Percentiles rank a stretch among this genome's conserved stretches.
phyloP scores from a whole-genome alignment of 1,140 invertebrate genomes.

The Helicorthomorpha holstii region DNA sequence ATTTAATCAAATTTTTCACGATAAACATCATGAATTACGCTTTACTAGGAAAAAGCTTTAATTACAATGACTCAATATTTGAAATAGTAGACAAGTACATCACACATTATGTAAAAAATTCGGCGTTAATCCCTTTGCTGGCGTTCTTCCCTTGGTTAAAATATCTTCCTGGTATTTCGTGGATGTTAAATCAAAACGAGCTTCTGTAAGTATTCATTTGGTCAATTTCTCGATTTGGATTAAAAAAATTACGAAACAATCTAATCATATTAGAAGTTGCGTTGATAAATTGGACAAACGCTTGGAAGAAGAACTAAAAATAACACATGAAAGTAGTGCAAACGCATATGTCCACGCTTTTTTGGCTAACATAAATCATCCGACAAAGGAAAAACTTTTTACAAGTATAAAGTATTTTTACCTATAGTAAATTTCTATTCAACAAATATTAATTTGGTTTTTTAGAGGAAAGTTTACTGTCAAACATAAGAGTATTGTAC shows the following conservation, averaged over 20 bases:
- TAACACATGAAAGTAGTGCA: too few relatives aligned
- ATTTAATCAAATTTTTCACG: too few relatives aligned
- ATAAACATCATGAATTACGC: too few relatives aligned
- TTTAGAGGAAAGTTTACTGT: neutral
- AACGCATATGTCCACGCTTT: too few relatives aligned
- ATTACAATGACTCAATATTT: neutral
- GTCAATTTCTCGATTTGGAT: neutral
- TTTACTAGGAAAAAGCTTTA: slow-evolving; percentile 3
- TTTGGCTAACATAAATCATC: too few relatives aligned
- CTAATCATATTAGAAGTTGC: too few relatives aligned
- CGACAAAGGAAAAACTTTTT: neutral
- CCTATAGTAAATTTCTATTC: neutral
- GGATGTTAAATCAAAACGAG: slow-evolving; percentile 1
- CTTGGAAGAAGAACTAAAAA: too few relatives aligned
- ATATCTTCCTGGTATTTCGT: neutral
- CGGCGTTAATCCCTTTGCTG: neutral
- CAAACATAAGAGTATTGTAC: slow-evolving; percentile 62
- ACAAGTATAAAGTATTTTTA: neutral
- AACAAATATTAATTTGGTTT: neutral
- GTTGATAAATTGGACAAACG: too few relatives aligned
- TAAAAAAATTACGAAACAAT: too few relatives aligned
- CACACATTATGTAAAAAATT: neutral
- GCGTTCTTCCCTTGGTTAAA: neutral
- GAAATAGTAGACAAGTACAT: neutral
- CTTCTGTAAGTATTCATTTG: slow-evolving; percentile 7